phyloP scores from a whole-genome alignment of 2,888 invertebrate species.

The Eupithecia dodoneata region DNA sequence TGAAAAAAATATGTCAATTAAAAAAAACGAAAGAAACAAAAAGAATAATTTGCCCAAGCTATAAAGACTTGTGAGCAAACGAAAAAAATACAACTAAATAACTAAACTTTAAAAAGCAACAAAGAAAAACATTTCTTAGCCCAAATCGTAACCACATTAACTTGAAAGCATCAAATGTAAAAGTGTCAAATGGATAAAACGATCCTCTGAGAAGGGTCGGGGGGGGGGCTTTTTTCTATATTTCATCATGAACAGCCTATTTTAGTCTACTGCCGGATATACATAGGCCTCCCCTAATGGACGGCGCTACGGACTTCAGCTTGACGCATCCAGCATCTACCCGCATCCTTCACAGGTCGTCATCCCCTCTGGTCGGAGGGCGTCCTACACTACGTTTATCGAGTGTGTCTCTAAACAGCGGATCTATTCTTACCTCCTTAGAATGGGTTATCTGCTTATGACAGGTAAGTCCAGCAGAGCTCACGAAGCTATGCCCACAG shows the following conservation, averaged over 20 bases:
- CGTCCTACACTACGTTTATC: too few species aligned
- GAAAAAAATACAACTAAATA: neutral
- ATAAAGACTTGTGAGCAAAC: neutral
- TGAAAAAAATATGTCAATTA: neutral
- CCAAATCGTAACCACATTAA: neutral
- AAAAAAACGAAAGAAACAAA: neutral
- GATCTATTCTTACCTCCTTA: slow-evolving; percentile 55
- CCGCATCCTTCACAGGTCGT: too few species aligned
- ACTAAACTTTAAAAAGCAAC: neutral
- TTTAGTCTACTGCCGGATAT: too few species aligned
- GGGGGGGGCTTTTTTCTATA: too few species aligned
- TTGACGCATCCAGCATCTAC: too few species aligned
- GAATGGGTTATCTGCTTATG: slow-evolving; percentile 67
- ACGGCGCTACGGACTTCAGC: too few species aligned
- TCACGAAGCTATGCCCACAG: slow-evolving; percentile 76
- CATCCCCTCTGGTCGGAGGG: too few species aligned
- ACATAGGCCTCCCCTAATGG: too few species aligned
- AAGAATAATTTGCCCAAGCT: neutral
- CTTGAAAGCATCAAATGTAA: neutral
- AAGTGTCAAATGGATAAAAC: neutral
- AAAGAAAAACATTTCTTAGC: neutral
- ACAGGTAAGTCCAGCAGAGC: slow-evolving; percentile 66
- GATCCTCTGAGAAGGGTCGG: too few species aligned
- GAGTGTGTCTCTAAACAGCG: too few species aligned
- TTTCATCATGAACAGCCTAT: too few species aligned